Conservation (phyloP, 2,888 invertebrate species). For the Diaprepes abbreviatus region DNA sequence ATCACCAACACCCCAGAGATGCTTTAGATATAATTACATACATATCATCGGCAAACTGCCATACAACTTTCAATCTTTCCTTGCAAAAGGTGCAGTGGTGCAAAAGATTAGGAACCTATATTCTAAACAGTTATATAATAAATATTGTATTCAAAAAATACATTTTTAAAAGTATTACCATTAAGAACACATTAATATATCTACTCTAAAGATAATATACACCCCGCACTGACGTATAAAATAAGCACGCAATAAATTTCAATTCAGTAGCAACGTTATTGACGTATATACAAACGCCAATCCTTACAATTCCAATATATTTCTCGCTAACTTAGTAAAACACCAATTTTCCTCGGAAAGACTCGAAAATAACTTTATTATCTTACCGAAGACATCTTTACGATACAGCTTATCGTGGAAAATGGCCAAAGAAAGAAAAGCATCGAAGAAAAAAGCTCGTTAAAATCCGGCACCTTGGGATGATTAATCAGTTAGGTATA, state of each 20-base stretch:
- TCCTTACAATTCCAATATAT: constrained; percentile 19
- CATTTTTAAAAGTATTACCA: no score
- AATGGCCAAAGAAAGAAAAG: constrained; percentile 35
- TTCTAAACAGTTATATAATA: no score
- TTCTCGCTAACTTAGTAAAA: constrained; percentile 39
- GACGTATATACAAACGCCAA: constrained; percentile 9
- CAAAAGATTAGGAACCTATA: no score
- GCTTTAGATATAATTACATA: no score
- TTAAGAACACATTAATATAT: no score
- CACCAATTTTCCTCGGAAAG: constrained; percentile 34
- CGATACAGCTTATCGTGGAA: constrained; percentile 39
- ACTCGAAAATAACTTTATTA: constrained; percentile 39
- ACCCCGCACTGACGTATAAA: no score
- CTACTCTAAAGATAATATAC: no score
- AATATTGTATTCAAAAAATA: no score
- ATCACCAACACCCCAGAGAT: no score
- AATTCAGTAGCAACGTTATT: neutral
- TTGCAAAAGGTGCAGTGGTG: no score
- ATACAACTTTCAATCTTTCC: no score
- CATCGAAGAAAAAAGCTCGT: constrained; percentile 40
- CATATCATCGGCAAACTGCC: no score
- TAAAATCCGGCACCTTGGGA: constrained; percentile 28
- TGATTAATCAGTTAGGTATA: constrained; percentile 44
- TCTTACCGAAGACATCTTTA: constrained; percentile 28
- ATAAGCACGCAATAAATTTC: neutral